Percentiles rank a stretch among this genome's conserved stretches.
phyloP scores from a whole-genome alignment of 2,113 vertebrate species.

The Acrocephalus kingi region DNA sequence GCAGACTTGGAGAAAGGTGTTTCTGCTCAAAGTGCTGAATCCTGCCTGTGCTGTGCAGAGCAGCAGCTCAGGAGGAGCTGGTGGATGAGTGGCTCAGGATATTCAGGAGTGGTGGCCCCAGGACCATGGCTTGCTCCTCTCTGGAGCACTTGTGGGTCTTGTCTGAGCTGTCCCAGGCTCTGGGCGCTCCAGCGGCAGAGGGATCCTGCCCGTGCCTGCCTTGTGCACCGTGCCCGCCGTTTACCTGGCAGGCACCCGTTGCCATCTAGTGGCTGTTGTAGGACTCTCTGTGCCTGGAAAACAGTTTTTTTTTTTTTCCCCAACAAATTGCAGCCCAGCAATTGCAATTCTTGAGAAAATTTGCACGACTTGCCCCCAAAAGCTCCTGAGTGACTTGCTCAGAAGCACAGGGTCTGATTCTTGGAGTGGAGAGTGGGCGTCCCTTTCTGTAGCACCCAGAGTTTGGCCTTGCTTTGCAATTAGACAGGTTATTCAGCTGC shows the following conservation, averaged over 20 bases:
- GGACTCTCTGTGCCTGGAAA: neutral
- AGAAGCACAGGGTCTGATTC: neutral
- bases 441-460: too few relatives aligned
- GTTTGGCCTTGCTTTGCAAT: neutral
- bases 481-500: too few relatives aligned
- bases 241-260: neutral
- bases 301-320: neutral
- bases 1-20: accelerated
- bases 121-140: neutral
- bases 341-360: neutral
- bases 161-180: accelerated
- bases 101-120: neutral
- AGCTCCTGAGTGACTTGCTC: neutral
- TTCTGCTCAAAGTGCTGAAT: neutral
- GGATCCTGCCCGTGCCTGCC: accelerated
- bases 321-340: too few relatives aligned
- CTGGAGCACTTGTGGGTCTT: accelerated
- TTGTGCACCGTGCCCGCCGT: accelerated
- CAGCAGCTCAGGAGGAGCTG: neutral
- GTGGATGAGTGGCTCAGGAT: neutral
- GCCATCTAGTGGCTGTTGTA: slow-evolving; percentile 37
- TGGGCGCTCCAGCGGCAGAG: neutral
- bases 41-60: neutral
- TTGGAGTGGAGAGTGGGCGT: accelerated
- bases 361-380: neutral